Conservation (phyloP, 2,113 vertebrate species). For the Lota lota region DNA sequence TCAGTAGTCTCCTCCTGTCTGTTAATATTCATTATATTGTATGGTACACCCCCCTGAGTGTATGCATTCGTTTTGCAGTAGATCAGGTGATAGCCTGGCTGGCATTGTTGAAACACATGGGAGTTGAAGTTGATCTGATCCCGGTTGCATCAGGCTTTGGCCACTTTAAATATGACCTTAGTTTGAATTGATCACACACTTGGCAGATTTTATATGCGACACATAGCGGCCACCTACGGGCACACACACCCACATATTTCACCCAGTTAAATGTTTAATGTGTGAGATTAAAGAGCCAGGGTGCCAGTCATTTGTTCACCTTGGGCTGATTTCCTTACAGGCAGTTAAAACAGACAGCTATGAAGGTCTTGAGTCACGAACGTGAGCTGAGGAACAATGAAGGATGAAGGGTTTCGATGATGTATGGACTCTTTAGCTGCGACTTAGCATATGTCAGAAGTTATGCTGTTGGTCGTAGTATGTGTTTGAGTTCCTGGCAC, state of each 20-base stretch:
- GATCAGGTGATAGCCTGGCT: too few relatives aligned
- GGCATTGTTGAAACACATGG: neutral
- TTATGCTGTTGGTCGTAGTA: too few relatives aligned
- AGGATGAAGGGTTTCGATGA: neutral
- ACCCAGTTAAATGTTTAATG: slow-evolving; percentile 2
- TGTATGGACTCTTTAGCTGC: neutral
- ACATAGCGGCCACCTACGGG: neutral
- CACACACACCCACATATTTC: neutral
- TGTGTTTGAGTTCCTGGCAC: too few relatives aligned
- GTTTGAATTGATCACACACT: too few relatives aligned
- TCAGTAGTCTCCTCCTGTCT: neutral
- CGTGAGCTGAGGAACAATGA: slow-evolving; percentile 8
- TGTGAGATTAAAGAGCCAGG: neutral
- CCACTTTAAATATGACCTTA: too few relatives aligned
- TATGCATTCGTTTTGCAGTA: neutral
- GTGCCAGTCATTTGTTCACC: slow-evolving; percentile 14
- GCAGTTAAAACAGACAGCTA: slow-evolving; percentile 14
- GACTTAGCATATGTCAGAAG: too few relatives aligned
- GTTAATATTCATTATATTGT: too few relatives aligned
- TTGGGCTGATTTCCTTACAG: slow-evolving; percentile 20
- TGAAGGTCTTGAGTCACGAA: slow-evolving; percentile 30
- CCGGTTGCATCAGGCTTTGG: too few relatives aligned
- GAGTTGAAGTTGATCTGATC: too few relatives aligned
- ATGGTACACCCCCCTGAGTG: neutral
- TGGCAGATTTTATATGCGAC: too few relatives aligned